phyloP scores from a whole-genome alignment of 2,888 invertebrate genomes.

The Drosophila vallismaia region DNA sequence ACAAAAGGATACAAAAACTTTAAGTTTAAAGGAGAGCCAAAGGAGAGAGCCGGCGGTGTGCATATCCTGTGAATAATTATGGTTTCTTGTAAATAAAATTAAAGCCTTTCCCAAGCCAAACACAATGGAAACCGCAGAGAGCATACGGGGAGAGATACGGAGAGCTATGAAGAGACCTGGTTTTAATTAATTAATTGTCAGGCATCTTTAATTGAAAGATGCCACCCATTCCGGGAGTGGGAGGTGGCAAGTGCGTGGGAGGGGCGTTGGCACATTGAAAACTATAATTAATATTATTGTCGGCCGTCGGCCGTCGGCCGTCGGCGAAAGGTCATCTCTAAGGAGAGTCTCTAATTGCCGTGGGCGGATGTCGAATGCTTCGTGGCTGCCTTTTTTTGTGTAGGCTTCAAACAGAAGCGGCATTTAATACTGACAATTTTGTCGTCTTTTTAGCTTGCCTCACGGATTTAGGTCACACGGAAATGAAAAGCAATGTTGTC shows the following conservation, averaged over 20 bases:
- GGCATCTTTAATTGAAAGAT: slow-evolving; percentile 42
- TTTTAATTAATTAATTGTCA: slow-evolving; percentile 41
- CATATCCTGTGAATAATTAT: not conserved
- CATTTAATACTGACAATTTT: slow-evolving; percentile 18
- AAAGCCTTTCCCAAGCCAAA: no score
- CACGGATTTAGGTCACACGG: slow-evolving; percentile 35
- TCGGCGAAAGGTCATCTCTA: slow-evolving; percentile 20
- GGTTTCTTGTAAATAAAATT: not conserved
- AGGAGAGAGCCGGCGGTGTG: no score
- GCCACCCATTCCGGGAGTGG: slow-evolving; percentile 7
- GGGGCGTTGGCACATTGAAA: slow-evolving; percentile 9
- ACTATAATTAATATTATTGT: slow-evolving; percentile 30
- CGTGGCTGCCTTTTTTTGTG: slow-evolving; percentile 15
- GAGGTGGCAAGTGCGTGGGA: not conserved
- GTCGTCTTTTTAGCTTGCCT: slow-evolving; percentile 7
- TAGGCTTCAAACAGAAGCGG: slow-evolving; percentile 24
- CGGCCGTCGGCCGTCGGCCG: no score
- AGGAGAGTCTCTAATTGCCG: slow-evolving; percentile 20
- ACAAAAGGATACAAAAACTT: not conserved
- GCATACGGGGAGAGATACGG: no score
- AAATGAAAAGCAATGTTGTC: slow-evolving; percentile 37
- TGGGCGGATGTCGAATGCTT: not conserved
- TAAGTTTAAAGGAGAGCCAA: not conserved
- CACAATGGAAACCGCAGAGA: no score
- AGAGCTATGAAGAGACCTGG: not conserved